Evolutionary conservation across 2,113 vertebrate species (phyloP).

Genomic region (Eudyptes chrysolophus): DNA sequence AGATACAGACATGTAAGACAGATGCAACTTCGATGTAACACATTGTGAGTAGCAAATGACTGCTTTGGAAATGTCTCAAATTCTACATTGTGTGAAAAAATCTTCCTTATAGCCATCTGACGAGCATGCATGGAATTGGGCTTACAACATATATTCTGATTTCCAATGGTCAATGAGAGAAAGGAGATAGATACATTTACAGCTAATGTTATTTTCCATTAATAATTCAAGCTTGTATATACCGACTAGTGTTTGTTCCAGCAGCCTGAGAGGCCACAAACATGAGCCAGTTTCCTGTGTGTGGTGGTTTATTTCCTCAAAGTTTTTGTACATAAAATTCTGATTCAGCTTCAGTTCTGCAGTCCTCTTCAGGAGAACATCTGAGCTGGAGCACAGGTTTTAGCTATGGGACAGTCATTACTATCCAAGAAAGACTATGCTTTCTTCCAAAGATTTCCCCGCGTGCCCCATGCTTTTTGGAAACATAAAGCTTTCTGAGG

Average conservation of each 20-base stretch:
- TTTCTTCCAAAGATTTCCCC: not conserved
- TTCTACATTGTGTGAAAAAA: not conserved
- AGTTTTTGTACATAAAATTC: accelerated
- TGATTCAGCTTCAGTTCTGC: not conserved
- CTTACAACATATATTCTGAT: not conserved
- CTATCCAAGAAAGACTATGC: not conserved
- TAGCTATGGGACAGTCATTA: not conserved
- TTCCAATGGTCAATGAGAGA: not conserved
- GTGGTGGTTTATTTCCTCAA: not conserved
- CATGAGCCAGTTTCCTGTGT: not conserved
- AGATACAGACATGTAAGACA: not conserved
- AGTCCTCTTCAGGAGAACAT: not conserved
- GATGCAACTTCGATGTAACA: not conserved
- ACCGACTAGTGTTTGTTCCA: not conserved
- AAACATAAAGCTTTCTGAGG: not conserved
- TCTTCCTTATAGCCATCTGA: not conserved
- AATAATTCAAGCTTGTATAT: not conserved
- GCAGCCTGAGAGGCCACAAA: not conserved
- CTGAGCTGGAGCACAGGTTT: not conserved
- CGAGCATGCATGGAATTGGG: not conserved
- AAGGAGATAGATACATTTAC: not conserved
- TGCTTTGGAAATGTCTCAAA: not conserved
- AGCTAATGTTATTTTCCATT: not conserved
- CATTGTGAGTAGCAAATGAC: not conserved
- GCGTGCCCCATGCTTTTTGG: not conserved